phyloP scores from a whole-genome alignment of 2,888 invertebrate species.

The Graphium colonna region DNA sequence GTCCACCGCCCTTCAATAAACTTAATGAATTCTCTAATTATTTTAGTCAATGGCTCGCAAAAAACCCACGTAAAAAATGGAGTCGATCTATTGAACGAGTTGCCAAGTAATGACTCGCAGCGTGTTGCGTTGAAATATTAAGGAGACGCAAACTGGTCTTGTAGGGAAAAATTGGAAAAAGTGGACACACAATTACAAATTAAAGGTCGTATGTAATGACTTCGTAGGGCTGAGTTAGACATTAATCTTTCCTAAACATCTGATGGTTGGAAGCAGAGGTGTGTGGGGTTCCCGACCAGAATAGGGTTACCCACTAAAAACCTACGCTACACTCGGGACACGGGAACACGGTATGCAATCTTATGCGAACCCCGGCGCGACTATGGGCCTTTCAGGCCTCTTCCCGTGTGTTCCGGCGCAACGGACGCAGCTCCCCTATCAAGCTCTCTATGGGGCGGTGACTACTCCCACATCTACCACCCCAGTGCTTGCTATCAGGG shows the following conservation, averaged over 20 bases:
- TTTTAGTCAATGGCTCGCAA: constrained; percentile 46
- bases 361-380: no score
- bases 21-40: constrained; percentile 59
- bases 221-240: constrained; percentile 27
- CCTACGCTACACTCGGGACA: no score
- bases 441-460: no score
- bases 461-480: no score
- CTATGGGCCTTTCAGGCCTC: no score
- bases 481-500: no score
- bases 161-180: constrained; percentile 45
- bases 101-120: constrained; percentile 59
- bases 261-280: no score
- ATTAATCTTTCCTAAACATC: neutral
- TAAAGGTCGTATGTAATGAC: constrained; percentile 59
- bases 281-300: no score
- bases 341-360: no score
- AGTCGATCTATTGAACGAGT: constrained; percentile 48
- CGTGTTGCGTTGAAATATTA: constrained; percentile 72
- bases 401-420: no score
- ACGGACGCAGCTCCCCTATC: no score
- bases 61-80: constrained; percentile 42
- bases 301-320: no score
- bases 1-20: constrained; percentile 8
- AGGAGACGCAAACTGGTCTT: constrained; percentile 65
- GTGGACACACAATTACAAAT: constrained; percentile 52